These are phyloP conservation scores for Trachythela sp. DNA, from an alignment of 64 coral and sea anemone genomes.

Conservation along the genomic window DNA sequence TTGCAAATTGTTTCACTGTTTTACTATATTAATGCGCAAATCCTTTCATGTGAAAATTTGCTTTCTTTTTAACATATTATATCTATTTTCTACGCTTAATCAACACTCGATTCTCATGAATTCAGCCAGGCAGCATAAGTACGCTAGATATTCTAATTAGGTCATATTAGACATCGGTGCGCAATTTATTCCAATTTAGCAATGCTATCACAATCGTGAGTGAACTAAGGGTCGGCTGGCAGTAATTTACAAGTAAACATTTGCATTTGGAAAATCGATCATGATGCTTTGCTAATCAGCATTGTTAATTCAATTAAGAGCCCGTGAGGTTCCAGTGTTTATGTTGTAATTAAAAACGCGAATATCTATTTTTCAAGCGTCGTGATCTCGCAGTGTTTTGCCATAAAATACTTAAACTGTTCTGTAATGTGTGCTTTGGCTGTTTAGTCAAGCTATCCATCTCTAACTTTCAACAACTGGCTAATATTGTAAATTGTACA, in stretches of 20 bases:
- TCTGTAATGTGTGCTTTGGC: neutral
- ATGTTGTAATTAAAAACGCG: neutral
- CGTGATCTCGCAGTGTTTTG: neutral
- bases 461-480: too few species aligned
- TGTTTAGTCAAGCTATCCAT: neutral
- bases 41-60: too few species aligned
- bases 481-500: too few species aligned
- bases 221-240: neutral
- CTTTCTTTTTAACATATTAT: too few species aligned
- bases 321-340: neutral
- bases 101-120: too few species aligned
- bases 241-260: slow-evolving; percentile 19
- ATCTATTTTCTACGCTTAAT: too few species aligned
- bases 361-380: neutral
- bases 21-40: too few species aligned
- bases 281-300: neutral
- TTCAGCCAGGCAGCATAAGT: too few species aligned
- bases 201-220: neutral
- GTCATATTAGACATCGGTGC: too few species aligned
- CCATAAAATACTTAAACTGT: neutral
- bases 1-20: too few species aligned
- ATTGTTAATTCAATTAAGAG: slow-evolving; percentile 17
- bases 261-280: neutral
- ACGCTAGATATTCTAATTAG: too few species aligned
- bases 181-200: neutral